These are phyloP conservation scores for Labeo rohita DNA, from an alignment of 2,113 vertebrate genomes.

Conservation along the genomic window DNA sequence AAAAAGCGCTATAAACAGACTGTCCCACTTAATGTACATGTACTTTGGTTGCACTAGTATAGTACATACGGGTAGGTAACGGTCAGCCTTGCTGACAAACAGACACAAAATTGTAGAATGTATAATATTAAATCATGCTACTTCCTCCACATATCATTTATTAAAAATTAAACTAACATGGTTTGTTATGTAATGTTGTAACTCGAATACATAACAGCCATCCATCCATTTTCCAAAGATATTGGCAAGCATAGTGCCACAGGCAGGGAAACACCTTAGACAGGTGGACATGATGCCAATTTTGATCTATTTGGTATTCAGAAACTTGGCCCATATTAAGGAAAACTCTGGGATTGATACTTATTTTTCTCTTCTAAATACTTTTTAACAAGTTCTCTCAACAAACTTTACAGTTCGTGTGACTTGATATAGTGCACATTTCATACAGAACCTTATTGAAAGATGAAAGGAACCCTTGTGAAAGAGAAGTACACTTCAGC, in stretches of 20 bases:
- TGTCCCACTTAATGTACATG: slow-evolving; percentile 3
- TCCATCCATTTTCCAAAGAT: neutral
- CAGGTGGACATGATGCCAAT: neutral
- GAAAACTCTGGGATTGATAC: neutral
- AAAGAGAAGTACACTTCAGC: neutral
- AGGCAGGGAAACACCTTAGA: neutral
- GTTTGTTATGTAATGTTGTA: neutral
- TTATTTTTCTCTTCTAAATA: neutral
- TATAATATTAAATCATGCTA: neutral
- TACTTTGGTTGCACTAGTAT: neutral
- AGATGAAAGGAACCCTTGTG: neutral
- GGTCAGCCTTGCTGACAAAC: neutral
- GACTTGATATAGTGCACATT: neutral
- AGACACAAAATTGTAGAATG: neutral
- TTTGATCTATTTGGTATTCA: neutral
- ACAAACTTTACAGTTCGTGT: neutral
- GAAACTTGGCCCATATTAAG: neutral
- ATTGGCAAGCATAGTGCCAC: neutral
- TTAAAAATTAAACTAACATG: neutral
- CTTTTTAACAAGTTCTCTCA: neutral
- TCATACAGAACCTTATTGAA: neutral
- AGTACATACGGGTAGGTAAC: neutral
- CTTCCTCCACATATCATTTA: neutral
- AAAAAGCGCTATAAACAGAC: slow-evolving; percentile 28
- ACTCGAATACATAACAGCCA: neutral